phyloP scores from a whole-genome alignment of 2,888 invertebrate species.

The Metalampra italica region DNA sequence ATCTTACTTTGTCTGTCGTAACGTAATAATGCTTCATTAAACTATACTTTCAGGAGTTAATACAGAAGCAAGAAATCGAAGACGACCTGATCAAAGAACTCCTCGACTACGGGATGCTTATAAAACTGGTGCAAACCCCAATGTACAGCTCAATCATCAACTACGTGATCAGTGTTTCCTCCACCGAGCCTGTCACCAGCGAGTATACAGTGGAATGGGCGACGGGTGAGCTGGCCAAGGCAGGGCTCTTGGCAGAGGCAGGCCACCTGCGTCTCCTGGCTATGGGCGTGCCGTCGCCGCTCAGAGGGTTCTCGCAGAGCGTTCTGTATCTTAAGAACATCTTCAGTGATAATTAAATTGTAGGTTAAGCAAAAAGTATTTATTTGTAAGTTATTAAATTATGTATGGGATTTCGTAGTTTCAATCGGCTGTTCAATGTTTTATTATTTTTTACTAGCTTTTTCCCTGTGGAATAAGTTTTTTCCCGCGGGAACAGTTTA shows the following conservation, averaged over 20 bases:
- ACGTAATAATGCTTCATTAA: too few relatives aligned
- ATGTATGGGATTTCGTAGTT: neutral
- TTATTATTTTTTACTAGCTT: neutral
- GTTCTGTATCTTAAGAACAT: conserved; percentile 47
- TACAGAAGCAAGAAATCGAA: conserved; percentile 44
- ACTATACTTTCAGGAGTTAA: conserved; percentile 39
- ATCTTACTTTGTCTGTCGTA: too few relatives aligned
- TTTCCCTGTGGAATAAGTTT: too few relatives aligned
- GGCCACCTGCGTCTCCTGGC: conserved; percentile 53
- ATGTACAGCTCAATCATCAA: conserved; percentile 47
- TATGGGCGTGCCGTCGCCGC: conserved; percentile 45
- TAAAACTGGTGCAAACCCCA: conserved; percentile 51
- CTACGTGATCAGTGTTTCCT: conserved; percentile 41
- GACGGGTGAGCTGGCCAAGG: conserved; percentile 38
- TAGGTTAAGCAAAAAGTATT: neutral
- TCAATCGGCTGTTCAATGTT: too few relatives aligned
- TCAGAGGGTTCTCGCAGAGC: conserved; percentile 58
- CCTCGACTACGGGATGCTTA: conserved; percentile 54
- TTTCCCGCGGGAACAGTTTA: too few relatives aligned
- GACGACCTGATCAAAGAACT: conserved; percentile 56
- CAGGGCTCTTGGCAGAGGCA: conserved; percentile 55
- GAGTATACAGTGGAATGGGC: conserved; percentile 52
- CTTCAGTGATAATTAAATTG: conserved; percentile 21
- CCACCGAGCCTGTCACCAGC: conserved; percentile 20
- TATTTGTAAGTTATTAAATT: neutral